Percentiles rank a stretch among this genome's conserved stretches.
Conservation (phyloP, 2,113 vertebrate species). For the Chloropsis hardwickii region DNA sequence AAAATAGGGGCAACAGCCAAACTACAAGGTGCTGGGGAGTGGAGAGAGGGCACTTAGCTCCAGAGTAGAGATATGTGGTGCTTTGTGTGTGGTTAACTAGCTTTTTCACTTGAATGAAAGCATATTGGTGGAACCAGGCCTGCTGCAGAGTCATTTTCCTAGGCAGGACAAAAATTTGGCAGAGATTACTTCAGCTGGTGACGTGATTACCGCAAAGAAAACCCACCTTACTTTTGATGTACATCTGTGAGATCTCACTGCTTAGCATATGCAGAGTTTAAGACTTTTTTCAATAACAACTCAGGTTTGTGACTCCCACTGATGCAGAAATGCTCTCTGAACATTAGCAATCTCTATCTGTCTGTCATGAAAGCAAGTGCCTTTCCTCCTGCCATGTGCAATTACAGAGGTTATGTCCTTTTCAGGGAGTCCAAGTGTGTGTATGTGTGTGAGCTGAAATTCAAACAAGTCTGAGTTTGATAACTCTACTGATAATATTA, state of each 20-base stretch:
- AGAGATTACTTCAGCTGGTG: neutral
- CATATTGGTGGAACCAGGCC: neutral
- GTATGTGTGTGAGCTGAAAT: neutral
- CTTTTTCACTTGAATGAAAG: neutral
- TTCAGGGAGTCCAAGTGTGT: neutral
- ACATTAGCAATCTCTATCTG: neutral
- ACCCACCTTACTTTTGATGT: neutral
- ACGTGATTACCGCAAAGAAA: neutral
- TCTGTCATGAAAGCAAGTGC: neutral
- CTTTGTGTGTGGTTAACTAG: neutral
- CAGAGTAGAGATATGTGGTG: rapidly evolving
- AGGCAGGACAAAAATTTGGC: neutral
- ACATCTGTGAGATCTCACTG: neutral
- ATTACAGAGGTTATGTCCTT: neutral
- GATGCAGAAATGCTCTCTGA: neutral
- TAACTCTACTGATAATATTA: neutral
- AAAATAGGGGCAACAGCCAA: neutral
- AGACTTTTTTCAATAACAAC: neutral
- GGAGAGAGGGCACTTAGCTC: neutral
- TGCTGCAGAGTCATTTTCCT: neutral
- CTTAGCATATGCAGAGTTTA: neutral
- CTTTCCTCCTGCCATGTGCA: neutral
- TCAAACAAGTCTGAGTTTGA: neutral
- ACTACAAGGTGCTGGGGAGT: neutral
- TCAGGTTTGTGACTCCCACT: neutral